Conservation (phyloP, 2,888 invertebrate species). For the Sericinus montela region DNA sequence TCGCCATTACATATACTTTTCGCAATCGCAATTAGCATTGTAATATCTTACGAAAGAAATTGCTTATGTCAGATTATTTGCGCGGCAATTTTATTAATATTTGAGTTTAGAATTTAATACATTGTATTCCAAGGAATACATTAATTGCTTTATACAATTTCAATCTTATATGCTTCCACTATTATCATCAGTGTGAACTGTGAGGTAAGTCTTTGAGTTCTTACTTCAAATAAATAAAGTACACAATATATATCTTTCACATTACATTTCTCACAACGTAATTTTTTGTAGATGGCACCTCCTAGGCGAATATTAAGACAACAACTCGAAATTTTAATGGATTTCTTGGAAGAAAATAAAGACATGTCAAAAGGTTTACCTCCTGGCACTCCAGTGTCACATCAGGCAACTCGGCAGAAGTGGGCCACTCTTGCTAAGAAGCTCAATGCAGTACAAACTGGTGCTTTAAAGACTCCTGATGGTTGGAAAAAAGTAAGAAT, state of each 20-base stretch:
- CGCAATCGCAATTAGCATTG: conserved; percentile 32
- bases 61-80: conserved; percentile 52
- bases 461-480: conserved; percentile 55
- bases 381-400: conserved; percentile 45
- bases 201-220: conserved; percentile 11
- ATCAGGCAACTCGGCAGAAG: conserved; percentile 50
- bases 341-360: conserved; percentile 56
- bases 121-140: too few relatives aligned
- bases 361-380: conserved; percentile 54
- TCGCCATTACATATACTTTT: conserved; percentile 54
- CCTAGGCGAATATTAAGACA: conserved; percentile 55
- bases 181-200: background rate
- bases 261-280: background rate
- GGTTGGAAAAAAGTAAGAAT: conserved; percentile 62
- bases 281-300: conserved; percentile 55
- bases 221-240: background rate
- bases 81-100: conserved; percentile 38
- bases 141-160: too few relatives aligned
- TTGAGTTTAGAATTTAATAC: background rate
- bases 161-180: too few relatives aligned
- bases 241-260: background rate
- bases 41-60: conserved; percentile 59
- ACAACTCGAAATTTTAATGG: conserved; percentile 58
- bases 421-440: conserved; percentile 58
- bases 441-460: conserved; percentile 53